phyloP scores from a whole-genome alignment of 2,797 vertebrate species.

The Pampus argenteus region DNA sequence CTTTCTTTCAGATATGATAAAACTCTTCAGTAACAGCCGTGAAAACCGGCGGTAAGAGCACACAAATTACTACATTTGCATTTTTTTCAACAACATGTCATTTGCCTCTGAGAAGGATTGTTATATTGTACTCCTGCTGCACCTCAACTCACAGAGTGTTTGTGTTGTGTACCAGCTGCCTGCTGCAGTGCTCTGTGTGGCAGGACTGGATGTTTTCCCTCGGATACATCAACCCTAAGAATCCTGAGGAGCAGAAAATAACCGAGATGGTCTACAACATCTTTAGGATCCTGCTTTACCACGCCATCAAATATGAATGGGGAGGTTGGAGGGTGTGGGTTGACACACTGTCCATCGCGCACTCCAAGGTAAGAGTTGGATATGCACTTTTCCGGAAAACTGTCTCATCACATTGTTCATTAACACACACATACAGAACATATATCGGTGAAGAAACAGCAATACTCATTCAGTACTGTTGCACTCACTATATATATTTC shows the following conservation, averaged over 20 bases:
- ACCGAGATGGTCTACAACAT: slow-evolving; percentile 99
- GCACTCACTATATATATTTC: background rate
- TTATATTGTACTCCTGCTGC: background rate
- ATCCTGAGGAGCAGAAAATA: slow-evolving; percentile 98
- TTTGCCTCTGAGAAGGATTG: background rate
- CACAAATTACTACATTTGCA: background rate
- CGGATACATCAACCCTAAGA: slow-evolving; percentile 99
- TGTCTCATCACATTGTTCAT: background rate
- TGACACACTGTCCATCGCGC: slow-evolving; percentile 98
- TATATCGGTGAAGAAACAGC: background rate
- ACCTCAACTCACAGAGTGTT: background rate
- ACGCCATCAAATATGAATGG: slow-evolving; percentile 99
- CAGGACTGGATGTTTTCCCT: slow-evolving; percentile 99
- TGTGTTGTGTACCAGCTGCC: slow-evolving; percentile 85
- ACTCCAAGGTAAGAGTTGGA: slow-evolving; percentile 92
- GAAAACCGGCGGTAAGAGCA: slow-evolving; percentile 94
- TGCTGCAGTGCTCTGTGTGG: slow-evolving; percentile 99
- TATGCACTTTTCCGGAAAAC: background rate
- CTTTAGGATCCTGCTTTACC: slow-evolving; percentile 98
- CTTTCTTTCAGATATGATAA: slow-evolving; percentile 99
- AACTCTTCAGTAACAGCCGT: slow-evolving; percentile 98
- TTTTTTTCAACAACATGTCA: background rate
- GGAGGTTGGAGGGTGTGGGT: slow-evolving; percentile 99
- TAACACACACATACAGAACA: background rate
- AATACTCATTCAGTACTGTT: background rate